Base-by-base conservation (phyloP, 2,888 invertebrate species). In the Spisula solida region DNA sequence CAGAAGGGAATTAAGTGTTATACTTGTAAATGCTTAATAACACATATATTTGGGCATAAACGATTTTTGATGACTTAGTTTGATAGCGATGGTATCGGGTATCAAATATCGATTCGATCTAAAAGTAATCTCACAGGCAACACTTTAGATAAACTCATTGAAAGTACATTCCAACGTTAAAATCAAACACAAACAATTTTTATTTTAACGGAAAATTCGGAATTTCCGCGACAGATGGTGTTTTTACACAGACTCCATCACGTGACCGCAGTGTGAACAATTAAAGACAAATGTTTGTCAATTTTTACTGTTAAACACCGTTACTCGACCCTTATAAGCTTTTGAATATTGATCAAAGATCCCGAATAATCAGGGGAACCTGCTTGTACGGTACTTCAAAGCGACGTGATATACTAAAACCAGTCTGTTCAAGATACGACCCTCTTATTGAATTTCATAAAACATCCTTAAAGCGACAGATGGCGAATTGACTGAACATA, bases 151-250 rank as follows among this genome's bases (percentile, higher is more conserved):
- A 41, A 81, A 81, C 29, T 29, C 31, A 81, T 66, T 25, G 55
- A 60, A 31, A 16, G 29, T 41, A 47, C 84, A 47, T 85, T 79
- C 56, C n/a, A 66, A 80, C 29, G 56, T 80, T 60, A 47, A 85
- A 85, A 85, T 56, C 51, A 31, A 66, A 66, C 1, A 47, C 41
- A 47, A 66, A 47, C 47, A 66, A 41, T 66, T 81, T 81, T 81
- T 47, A 70, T 29, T 70, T 66, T 66, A 51, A 60, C 34, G 82
- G n/a, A 70, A 81, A 81, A 66, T 75, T 80, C 78, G 89, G 89
- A 87, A 89, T 89, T 89, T 86, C 66, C 48, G 51, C 70, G 90
- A 66, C 90, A 90, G 90, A 90, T 90, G 90, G 86, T 82, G 48
- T 56, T 20, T 86, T 86, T 81, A 86, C 47, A 48, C 48, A n/a